Evolutionary conservation across 2,888 invertebrate species (phyloP).

Genomic region (Drosophila kokeensis): DNA sequence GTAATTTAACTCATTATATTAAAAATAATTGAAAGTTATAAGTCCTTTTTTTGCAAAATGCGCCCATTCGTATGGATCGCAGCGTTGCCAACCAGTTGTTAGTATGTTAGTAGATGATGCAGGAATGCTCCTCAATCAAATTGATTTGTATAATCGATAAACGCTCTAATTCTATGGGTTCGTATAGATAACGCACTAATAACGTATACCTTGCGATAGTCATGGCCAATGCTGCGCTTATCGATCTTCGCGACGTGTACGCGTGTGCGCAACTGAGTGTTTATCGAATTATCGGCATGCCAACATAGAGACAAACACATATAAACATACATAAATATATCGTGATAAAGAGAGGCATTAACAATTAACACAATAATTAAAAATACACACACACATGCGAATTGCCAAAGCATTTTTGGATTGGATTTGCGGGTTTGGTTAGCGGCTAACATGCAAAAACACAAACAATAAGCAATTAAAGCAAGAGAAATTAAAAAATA

Average conservation of each 20-base stretch:
- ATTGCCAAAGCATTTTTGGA: slow-evolving; percentile 33
- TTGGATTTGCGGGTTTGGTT: background rate
- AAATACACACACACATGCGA: slow-evolving; percentile 33
- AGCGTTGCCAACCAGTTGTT: slow-evolving; percentile 1
- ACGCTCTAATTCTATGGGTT: slow-evolving; percentile 19
- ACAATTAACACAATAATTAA: slow-evolving; percentile 17
- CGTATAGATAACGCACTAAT: slow-evolving; percentile 10
- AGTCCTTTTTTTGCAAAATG: background rate
- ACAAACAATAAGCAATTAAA: slow-evolving; percentile 10
- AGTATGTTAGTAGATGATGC: slow-evolving; percentile 8
- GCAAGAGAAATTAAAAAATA: background rate
- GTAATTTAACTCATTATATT: background rate
- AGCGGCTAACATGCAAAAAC: slow-evolving; percentile 27
- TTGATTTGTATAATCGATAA: slow-evolving; percentile 11
- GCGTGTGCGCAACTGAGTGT: slow-evolving; percentile 60
- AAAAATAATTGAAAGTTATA: background rate
- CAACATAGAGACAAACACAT: slow-evolving; percentile 35
- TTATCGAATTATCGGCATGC: slow-evolving; percentile 51
- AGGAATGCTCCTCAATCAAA: slow-evolving; percentile 5
- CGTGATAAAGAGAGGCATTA: slow-evolving; percentile 23
- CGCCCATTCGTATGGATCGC: background rate
- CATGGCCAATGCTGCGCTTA: slow-evolving; percentile 61
- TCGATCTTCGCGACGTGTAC: slow-evolving; percentile 57
- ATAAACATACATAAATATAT: slow-evolving; percentile 10
- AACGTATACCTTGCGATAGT: slow-evolving; percentile 69